Evolutionary conservation across 2,888 invertebrate species (phyloP).

Genomic region (Ernsta delagoae): DNA sequence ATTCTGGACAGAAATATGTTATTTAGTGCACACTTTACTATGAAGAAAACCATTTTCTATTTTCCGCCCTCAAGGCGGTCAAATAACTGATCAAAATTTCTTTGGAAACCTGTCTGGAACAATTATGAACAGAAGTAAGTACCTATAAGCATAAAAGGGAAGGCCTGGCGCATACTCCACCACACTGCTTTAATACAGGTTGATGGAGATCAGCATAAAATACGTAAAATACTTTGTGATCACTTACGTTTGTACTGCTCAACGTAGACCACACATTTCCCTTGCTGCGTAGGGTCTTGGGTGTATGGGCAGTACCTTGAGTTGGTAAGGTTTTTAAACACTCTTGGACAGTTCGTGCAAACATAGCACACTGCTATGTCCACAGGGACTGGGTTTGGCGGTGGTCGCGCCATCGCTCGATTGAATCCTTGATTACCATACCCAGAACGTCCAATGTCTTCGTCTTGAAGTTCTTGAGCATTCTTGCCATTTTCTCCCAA

Average conservation of each 20-base stretch:
- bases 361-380: conserved; percentile 54
- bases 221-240: not conserved
- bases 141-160: too few species aligned
- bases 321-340: conserved; percentile 50
- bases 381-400: conserved; percentile 19
- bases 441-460: conserved; percentile 20
- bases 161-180: too few species aligned
- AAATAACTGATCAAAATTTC: too few species aligned
- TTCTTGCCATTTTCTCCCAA: not conserved
- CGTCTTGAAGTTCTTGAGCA: not conserved
- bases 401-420: not conserved
- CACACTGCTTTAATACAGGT: too few species aligned
- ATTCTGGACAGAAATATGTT: too few species aligned
- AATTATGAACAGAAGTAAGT: too few species aligned
- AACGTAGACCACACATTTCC: conserved; percentile 61
- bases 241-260: conserved; percentile 63
- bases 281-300: conserved; percentile 49
- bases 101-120: too few species aligned
- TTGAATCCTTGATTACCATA: conserved; percentile 6
- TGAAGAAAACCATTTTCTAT: too few species aligned
- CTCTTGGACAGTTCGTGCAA: conserved; percentile 61
- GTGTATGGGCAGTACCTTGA: conserved; percentile 57
- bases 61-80: too few species aligned
- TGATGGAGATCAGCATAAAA: too few species aligned
- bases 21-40: too few species aligned